Evolutionary conservation across 2,888 invertebrate species (phyloP).

Genomic region (Agonopterix heracliana): DNA sequence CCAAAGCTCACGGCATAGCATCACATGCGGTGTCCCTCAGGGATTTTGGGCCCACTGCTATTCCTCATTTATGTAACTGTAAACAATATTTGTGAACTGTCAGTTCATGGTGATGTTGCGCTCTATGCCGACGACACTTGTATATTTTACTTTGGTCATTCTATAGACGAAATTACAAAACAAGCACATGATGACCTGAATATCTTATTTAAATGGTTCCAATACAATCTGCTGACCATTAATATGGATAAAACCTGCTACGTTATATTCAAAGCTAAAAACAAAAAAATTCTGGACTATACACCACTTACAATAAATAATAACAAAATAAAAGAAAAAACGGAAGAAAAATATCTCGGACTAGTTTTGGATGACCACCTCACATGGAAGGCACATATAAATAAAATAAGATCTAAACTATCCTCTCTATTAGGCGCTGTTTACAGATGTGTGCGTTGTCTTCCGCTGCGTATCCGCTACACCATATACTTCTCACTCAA

Average conservation of each 20-base stretch:
- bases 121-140: conserved; percentile 7
- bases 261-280: conserved; percentile 13
- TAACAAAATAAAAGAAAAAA: too few relatives aligned
- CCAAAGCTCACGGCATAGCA: neutral
- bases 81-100: neutral
- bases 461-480: too few relatives aligned
- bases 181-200: conserved; percentile 14
- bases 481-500: too few relatives aligned
- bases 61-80: conserved; percentile 9
- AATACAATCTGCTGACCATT: conserved; percentile 13
- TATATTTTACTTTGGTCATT: conserved; percentile 15
- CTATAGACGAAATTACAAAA: conserved; percentile 1
- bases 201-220: conserved; percentile 12
- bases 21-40: conserved; percentile 3
- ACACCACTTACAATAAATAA: neutral
- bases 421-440: conserved; percentile 13
- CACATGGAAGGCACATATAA: conserved; percentile 15
- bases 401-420: conserved; percentile 12
- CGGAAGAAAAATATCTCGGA: conserved; percentile 17
- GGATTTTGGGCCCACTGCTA: conserved; percentile 9
- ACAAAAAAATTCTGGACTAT: conserved; percentile 5
- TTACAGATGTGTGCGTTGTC: conserved; percentile 3
- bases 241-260: conserved; percentile 11
- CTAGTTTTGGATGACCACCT: conserved; percentile 12
- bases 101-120: too few relatives aligned